Evolutionary conservation across 1,140 invertebrate species (phyloP), one percentile per base, ranked within the genome.

Genomic region (Olivierus martensii): DNA sequence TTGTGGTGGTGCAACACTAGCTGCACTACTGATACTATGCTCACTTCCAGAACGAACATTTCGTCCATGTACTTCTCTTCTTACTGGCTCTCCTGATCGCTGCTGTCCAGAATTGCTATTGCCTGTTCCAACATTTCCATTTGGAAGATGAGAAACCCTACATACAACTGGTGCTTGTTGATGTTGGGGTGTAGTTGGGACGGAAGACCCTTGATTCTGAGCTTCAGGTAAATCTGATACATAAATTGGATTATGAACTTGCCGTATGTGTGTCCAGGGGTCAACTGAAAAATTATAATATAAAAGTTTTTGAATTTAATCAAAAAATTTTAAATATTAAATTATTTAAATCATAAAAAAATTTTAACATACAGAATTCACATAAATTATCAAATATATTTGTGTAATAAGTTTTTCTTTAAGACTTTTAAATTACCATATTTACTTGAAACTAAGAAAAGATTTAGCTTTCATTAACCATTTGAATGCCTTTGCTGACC

Each of bases 161-260:
- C 15, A 21, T 21, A 17, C 44, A 17, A 46, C 44, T 11, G 4
- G 44, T 46, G n/a, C 7, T 19, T 28, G 28, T 17, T 47, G 41
- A 21, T 57, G 56, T 21, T 53, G 51, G 15, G 56, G 56, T 34
- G 55, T 57, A n/a, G 46, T 53, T n/a, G 55, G 55, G 46, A 52
- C 42, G 49, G 55, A 57, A 12, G 51, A 52, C 14, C 51, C 46
- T 44, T 49, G 39, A 36, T 42, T 52, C 21, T 52, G 45, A 5
- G 49, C 41, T 28, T 49, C 57, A 28, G 53, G 49, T 7, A 58
- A 39, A 19, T 58, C 57, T n/a, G 52, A 51, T 14, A 50, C 53
- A 47, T 58, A 59, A 14, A 60, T 55, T 17, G 59, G 59, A 44
- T 60, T 60, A 21, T 58, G 57, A 14, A 60, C 57, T 44, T 60